Evolutionary conservation across 2,888 invertebrate genomes (phyloP), one percentile per base, ranked within the genome.

Genomic region (Pristionchus exspectatus): DNA sequence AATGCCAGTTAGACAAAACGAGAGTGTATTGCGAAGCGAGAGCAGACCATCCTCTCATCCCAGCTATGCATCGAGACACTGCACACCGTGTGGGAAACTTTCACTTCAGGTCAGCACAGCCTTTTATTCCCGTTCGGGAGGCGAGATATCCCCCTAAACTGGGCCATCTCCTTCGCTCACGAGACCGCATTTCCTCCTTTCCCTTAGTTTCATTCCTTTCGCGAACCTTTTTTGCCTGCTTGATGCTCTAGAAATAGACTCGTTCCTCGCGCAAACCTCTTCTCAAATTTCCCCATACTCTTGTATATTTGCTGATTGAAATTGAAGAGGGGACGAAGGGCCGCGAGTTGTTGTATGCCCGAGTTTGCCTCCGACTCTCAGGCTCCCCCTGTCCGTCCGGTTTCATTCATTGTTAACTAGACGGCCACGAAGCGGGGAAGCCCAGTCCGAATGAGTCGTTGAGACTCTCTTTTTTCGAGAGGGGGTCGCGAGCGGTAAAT

Each of bases 321-420:
- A 33, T 69, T 69, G 21, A 69, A 69, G 69, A 30, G 69, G 30
- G 24, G 59, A 7, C 59, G 3, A 3, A 69, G 2, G 27, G 27
- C n/a, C n/a, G 59, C 7, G 12, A 69, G 30, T 69, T 7, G n/a
- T 30, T 9, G 69, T 14, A 69, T 30, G 12, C 69, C 30, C 69
- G 21, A 69, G 30, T 69, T 24, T 38, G 38, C 7, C 77, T 77
- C 77, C 21, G 2, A 5, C 5, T 38, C 38, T 74, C 33, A 33
- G 10, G 30, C 72, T 72, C 72, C 72, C n/a, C 33, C 72, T 27
- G 74, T 16, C 30, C 18, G 38, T 77, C 81, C 27, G n/a, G 44
- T n/a, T 27, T 81, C 81, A 81, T 81, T 81, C 81, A 81, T 81
- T 81, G 81, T 81, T 81, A 81, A 81, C 81, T 81, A 81, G 81